These are phyloP conservation scores for Apodemia hepburni DNA, from an alignment of 2,888 invertebrate species.

Conservation along the genomic window DNA sequence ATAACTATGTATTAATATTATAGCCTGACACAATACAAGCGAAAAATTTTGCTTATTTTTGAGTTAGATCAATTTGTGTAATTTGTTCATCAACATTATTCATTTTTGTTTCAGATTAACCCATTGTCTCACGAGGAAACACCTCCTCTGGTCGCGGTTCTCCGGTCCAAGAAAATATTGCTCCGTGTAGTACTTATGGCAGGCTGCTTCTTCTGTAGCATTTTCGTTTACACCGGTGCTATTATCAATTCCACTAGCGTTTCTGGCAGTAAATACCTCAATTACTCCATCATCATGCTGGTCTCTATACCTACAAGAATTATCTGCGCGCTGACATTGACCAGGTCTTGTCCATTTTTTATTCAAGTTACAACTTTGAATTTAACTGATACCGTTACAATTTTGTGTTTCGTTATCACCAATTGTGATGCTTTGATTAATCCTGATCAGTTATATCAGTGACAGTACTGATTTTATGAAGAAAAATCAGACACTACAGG, in stretches of 20 bases:
- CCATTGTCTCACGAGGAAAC: conserved; percentile 32
- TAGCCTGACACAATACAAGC: too few species aligned
- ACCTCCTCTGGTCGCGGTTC: conserved; percentile 42
- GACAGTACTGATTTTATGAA: too few species aligned
- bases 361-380: neutral
- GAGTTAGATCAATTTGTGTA: too few species aligned
- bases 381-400: too few species aligned
- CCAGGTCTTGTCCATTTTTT: conserved; percentile 43
- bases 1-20: too few species aligned
- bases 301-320: conserved; percentile 83
- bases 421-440: too few species aligned
- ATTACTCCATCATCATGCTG: conserved; percentile 83
- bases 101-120: conserved; percentile 37
- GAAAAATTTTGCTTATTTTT: too few species aligned
- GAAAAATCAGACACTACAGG: too few species aligned
- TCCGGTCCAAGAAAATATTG: conserved; percentile 56
- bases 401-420: too few species aligned
- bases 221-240: conserved; percentile 88
- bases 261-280: conserved; percentile 87
- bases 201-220: conserved; percentile 85
- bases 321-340: conserved; percentile 77
- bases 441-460: too few species aligned
- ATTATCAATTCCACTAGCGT: conserved; percentile 87
- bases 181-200: conserved; percentile 59
- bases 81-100: too few species aligned